Conservation (phyloP, 2,797 vertebrate genomes). For the Sebastes jordani region DNA sequence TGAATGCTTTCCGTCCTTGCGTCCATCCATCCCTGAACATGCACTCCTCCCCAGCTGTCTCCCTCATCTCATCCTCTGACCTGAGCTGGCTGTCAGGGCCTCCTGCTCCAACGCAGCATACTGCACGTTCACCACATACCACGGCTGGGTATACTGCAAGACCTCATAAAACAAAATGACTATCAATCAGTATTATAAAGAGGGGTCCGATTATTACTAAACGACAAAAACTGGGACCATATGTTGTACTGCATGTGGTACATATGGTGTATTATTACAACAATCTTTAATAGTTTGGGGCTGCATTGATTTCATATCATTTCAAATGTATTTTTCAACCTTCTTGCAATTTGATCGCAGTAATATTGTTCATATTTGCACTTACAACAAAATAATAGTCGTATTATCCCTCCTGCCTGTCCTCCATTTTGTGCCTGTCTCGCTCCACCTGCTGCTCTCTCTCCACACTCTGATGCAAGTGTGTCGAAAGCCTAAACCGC, state of each 20-base stretch:
- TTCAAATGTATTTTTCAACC: neutral
- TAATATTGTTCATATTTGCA: neutral
- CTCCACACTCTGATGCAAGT: conserved; percentile 52
- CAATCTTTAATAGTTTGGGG: conserved; percentile 13
- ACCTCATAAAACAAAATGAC: conserved; percentile 49
- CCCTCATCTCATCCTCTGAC: conserved; percentile 73
- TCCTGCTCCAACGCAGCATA: conserved; percentile 51
- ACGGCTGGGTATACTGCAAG: conserved; percentile 24
- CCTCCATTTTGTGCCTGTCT: conserved; percentile 51
- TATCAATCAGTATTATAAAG: conserved; percentile 42
- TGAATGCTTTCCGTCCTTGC: conserved; percentile 69
- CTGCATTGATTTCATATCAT: conserved; percentile 1
- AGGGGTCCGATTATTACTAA: conserved; percentile 23
- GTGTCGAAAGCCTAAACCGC: conserved; percentile 79
- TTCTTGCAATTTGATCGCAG: neutral
- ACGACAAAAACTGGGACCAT: conserved; percentile 21
- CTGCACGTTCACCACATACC: conserved; percentile 61
- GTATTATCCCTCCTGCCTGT: neutral
- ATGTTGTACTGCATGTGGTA: conserved; percentile 17
- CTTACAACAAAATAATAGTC: conserved; percentile 6
- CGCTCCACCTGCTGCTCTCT: conserved; percentile 70
- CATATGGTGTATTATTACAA: conserved; percentile 28
- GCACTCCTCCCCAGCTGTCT: conserved; percentile 77
- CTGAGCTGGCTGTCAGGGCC: conserved; percentile 73
- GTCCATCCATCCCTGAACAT: conserved; percentile 65